Percentiles rank a stretch among this genome's conserved stretches.
Evolutionary conservation across 2,888 invertebrate species (phyloP).

Genomic region (Phrixothrix hirtus): DNA sequence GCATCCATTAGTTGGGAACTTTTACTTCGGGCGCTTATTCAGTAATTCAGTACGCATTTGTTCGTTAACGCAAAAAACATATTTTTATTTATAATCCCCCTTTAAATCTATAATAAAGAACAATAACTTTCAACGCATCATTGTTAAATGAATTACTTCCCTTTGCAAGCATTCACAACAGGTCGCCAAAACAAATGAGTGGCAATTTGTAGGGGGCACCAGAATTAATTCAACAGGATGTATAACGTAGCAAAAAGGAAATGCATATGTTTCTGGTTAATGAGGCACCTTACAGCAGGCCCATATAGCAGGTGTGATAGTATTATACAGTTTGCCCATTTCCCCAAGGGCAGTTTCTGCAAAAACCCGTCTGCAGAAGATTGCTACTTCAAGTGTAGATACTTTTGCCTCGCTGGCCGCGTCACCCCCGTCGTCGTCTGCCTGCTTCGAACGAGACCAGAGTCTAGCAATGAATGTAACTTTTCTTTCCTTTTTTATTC

Average conservation of each 20-base stretch:
- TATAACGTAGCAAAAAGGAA: conserved; percentile 9
- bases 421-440: conserved; percentile 19
- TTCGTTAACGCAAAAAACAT: too few species aligned
- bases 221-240: conserved; percentile 11
- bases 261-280: conserved; percentile 28
- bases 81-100: too few species aligned
- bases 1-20: too few species aligned
- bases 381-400: conserved; percentile 33
- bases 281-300: conserved; percentile 33
- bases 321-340: conserved; percentile 23
- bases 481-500: conserved; percentile 9
- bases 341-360: conserved; percentile 34
- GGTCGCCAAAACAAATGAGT: too few species aligned
- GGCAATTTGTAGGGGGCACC: not conserved
- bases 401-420: conserved; percentile 16
- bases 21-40: too few species aligned
- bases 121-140: too few species aligned
- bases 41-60: too few species aligned
- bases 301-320: conserved; percentile 24
- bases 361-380: conserved; percentile 35
- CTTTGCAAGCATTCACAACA: too few species aligned
- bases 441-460: conserved; percentile 16
- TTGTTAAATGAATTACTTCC: too few species aligned
- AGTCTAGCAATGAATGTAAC: conserved; percentile 21
- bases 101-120: too few species aligned